Percentiles rank a stretch among this genome's conserved stretches.
These are phyloP conservation scores for Andrena haemorrhoa DNA, from an alignment of 2,888 invertebrate genomes.

Conservation along the genomic window DNA sequence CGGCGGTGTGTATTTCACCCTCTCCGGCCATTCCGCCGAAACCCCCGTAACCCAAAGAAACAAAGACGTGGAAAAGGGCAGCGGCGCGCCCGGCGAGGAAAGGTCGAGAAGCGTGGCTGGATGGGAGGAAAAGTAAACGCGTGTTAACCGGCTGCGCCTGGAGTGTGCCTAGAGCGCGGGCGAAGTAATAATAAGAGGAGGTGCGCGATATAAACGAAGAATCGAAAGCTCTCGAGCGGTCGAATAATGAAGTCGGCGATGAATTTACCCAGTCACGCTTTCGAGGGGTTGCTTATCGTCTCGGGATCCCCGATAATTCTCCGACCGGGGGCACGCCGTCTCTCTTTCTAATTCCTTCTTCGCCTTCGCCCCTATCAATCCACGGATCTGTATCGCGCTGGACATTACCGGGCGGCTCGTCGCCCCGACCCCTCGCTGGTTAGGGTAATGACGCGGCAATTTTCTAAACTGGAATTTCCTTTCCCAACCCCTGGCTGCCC, in stretches of 20 bases:
- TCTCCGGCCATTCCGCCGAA: constrained; percentile 1
- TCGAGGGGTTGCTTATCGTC: constrained; percentile 68
- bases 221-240: constrained; percentile 61
- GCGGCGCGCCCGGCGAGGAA: constrained; percentile 17
- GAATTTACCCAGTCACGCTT: constrained; percentile 74
- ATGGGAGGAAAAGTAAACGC: constrained; percentile 18
- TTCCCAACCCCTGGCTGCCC: constrained; percentile 71
- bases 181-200: constrained; percentile 44
- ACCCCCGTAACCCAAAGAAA: constrained; percentile 20
- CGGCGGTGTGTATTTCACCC: constrained; percentile 1
- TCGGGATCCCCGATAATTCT: constrained; percentile 70
- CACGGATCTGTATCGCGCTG: constrained; percentile 60
- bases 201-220: constrained; percentile 56
- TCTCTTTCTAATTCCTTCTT: constrained; percentile 69
- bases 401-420: constrained; percentile 64
- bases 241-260: constrained; percentile 69
- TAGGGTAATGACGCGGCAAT: constrained; percentile 81
- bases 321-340: constrained; percentile 40
- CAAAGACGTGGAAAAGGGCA: background rate
- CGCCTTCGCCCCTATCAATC: constrained; percentile 66
- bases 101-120: constrained; percentile 18
- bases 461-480: constrained; percentile 83
- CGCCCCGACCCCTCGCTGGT: constrained; percentile 42
- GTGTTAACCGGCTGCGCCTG: constrained; percentile 41
- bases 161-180: constrained; percentile 29